Percentiles rank a stretch among this genome's conserved stretches.
Conservation (phyloP, 2,797 vertebrate species). For the Mormyrops attenuatus region DNA sequence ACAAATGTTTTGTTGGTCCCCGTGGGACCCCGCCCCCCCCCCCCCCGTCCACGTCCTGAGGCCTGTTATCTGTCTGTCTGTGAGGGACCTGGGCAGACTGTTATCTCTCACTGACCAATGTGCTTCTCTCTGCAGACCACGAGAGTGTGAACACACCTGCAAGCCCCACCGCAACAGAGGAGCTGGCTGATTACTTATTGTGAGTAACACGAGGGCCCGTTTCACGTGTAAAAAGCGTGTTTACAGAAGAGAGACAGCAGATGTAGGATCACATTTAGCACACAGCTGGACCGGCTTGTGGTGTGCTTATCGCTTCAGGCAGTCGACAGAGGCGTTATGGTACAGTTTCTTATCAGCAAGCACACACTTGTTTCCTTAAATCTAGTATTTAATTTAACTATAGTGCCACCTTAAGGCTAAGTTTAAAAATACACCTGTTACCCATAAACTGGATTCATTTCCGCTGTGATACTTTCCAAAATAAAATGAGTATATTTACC, state of each 20-base stretch:
- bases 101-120: not conserved
- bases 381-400: constrained; percentile 11
- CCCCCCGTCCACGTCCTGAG: not conserved
- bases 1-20: constrained; percentile 51
- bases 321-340: not conserved
- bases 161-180: constrained; percentile 50
- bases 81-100: not conserved
- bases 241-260: not conserved
- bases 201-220: constrained; percentile 54
- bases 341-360: not conserved
- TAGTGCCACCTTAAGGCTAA: constrained; percentile 50
- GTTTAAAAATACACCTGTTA: constrained; percentile 4
- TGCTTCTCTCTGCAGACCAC: constrained; percentile 49
- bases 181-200: constrained; percentile 72
- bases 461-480: not conserved
- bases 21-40: not conserved
- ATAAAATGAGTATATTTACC: not conserved
- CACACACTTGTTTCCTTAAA: not conserved
- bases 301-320: not conserved
- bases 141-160: constrained; percentile 57
- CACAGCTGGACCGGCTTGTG: not conserved
- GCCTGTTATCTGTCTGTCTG: constrained; percentile 30
- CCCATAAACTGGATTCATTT: not conserved
- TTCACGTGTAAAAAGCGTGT: not conserved
- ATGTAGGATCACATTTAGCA: not conserved